Conservation (phyloP, 2,113 vertebrate species). For the Oreotrochilus melanogaster region DNA sequence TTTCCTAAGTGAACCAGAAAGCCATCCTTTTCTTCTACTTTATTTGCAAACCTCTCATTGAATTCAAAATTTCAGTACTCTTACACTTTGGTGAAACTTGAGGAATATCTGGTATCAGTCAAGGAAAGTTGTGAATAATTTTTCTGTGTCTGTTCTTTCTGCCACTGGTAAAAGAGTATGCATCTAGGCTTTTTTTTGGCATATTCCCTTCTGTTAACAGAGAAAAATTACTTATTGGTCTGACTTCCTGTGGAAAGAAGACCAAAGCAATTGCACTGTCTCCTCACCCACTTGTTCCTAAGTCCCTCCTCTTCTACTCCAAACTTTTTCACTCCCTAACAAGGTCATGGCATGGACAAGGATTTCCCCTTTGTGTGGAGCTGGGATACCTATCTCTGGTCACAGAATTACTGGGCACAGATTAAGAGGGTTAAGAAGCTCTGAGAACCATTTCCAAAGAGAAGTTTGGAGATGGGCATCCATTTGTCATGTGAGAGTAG, state of each 20-base stretch:
- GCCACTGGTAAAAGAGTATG: neutral
- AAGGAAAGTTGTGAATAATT: neutral
- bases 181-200: neutral
- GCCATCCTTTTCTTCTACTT: neutral
- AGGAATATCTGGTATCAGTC: neutral
- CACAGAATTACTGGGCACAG: neutral
- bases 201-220: neutral
- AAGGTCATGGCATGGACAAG: neutral
- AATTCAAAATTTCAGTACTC: neutral
- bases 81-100: neutral
- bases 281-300: neutral
- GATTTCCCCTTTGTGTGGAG: neutral
- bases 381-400: neutral
- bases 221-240: neutral
- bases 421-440: neutral
- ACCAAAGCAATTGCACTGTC: neutral
- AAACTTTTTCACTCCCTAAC: neutral
- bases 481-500: neutral
- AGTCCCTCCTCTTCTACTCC: neutral
- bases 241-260: neutral
- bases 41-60: neutral
- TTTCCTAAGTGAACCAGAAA: neutral
- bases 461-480: neutral
- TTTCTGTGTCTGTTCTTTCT: neutral
- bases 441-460: neutral